Evolutionary conservation across 1,140 invertebrate genomes (phyloP).

Genomic region (Acyrthosiphon pisum): DNA sequence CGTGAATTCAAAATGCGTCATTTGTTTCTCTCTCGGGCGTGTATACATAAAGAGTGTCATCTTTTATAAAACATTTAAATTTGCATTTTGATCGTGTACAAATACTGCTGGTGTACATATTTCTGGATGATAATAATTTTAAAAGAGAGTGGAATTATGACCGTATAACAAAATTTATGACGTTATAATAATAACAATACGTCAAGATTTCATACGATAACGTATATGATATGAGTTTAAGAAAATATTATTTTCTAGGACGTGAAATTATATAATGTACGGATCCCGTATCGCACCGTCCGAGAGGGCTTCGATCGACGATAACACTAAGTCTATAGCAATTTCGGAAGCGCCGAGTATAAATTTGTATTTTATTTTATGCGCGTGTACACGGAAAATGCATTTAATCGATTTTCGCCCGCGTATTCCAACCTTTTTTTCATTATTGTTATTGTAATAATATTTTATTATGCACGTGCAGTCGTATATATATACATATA

Average conservation of each 20-base stretch:
- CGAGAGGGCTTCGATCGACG: not conserved
- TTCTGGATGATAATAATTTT: conserved; percentile 15
- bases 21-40: conserved; percentile 18
- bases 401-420: not conserved
- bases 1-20: conserved; percentile 34
- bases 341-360: not conserved
- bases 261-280: not conserved
- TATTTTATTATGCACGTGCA: not conserved
- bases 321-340: not conserved
- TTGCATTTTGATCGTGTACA: conserved; percentile 18
- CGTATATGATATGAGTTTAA: not conserved
- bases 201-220: not conserved
- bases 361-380: not conserved
- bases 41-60: not conserved
- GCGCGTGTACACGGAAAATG: not conserved
- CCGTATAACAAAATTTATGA: conserved; percentile 8
- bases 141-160: not conserved
- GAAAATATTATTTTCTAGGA: not conserved
- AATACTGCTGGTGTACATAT: not conserved
- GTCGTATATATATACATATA: too few relatives aligned
- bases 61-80: conserved; percentile 34
- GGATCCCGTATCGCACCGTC: not conserved
- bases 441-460: not conserved
- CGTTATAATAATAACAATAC: not conserved
- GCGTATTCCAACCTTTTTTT: not conserved